Evolutionary conservation across 2,113 vertebrate genomes (phyloP), one percentile per base, ranked within the genome.

Genomic region (Prochilodus magdalenae): DNA sequence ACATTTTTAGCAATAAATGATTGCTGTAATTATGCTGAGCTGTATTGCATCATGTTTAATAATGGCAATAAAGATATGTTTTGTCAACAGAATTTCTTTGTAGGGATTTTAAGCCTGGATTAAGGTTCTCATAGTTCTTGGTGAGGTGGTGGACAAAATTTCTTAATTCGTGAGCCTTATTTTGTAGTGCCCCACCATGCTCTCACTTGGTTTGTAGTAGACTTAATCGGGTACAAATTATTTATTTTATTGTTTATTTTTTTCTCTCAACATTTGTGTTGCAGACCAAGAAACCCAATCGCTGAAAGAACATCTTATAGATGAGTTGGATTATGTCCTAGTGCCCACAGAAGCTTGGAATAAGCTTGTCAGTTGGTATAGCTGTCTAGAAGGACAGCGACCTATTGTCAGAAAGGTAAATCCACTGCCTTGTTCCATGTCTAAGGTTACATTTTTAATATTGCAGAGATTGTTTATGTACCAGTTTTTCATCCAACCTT

Each of bases 321-420:
- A 99, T 86, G 97, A 99, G 81, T 90, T 99, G 73, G 97, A 99
- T 88, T 99, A 99, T 59, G 96, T 99, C n/a, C 83, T 99, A 78
- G 95, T 99, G 77, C 96, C 98, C 53, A 95, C 95, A 0, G 96
- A 97, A 87, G 97, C 96, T 53, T 99, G 97, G 97, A 95, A 94
- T 86, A 98, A 97, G 73, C 92, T 99, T 18, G 91, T 98, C 53
- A 89, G 86, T 69, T 99, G 98, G 97, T 99, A 98, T 4, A 90
- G 95, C 75, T 97, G 96, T 83, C 90, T 97, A 20, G 96, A 97
- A 15, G 95, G 94, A 30, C 97, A 99, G 89, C 93, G 93, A 84
- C 95, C 97, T 59, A 97, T 99, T 33, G 95, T 96, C 83, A 96
- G 97, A 88, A 99, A 98, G 94, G 98, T 99, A 90, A 87, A 18